Conservation (phyloP, 2,888 invertebrate species). For the Smittia sp. region DNA sequence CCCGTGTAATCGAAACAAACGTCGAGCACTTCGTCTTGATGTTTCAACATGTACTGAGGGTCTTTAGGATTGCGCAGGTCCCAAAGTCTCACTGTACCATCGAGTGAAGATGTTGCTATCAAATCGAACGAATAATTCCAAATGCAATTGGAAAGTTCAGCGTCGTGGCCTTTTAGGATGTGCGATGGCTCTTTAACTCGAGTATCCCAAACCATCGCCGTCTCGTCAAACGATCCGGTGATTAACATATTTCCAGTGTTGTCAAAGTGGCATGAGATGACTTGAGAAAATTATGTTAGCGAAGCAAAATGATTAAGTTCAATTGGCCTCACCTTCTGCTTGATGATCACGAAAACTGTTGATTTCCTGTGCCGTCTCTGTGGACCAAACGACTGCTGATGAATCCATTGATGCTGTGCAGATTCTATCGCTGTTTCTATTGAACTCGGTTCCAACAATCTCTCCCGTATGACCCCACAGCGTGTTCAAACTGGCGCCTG, state of each 20-base stretch:
- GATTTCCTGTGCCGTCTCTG: constrained; percentile 64
- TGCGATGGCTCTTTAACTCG: constrained; percentile 61
- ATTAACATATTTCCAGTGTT: constrained; percentile 66
- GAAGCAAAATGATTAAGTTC: too few species aligned
- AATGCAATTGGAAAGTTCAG: constrained; percentile 67
- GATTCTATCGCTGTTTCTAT: constrained; percentile 61
- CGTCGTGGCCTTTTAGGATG: constrained; percentile 62
- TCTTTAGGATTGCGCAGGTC: constrained; percentile 59
- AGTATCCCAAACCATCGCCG: constrained; percentile 73
- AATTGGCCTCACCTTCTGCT: too few species aligned
- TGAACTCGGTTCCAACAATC: constrained; percentile 69
- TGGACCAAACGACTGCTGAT: constrained; percentile 69
- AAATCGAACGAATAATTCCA: constrained; percentile 66
- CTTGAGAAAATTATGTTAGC: too few species aligned
- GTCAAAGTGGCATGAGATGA: constrained; percentile 70
- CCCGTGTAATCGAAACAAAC: constrained; percentile 74
- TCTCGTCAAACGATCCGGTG: constrained; percentile 78
- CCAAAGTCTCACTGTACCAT: constrained; percentile 69
- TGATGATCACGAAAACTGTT: constrained; percentile 65
- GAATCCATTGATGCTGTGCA: constrained; percentile 77
- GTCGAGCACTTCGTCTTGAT: constrained; percentile 71
- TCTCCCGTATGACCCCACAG: constrained; percentile 74
- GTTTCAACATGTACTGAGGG: constrained; percentile 45
- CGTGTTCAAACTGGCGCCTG: constrained; percentile 65
- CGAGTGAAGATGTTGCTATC: constrained; percentile 69